A percentile compares a stretch with the other conserved stretches of the same genome.
Conservation (phyloP, 2,113 vertebrate genomes). For the Morone chrysops region DNA sequence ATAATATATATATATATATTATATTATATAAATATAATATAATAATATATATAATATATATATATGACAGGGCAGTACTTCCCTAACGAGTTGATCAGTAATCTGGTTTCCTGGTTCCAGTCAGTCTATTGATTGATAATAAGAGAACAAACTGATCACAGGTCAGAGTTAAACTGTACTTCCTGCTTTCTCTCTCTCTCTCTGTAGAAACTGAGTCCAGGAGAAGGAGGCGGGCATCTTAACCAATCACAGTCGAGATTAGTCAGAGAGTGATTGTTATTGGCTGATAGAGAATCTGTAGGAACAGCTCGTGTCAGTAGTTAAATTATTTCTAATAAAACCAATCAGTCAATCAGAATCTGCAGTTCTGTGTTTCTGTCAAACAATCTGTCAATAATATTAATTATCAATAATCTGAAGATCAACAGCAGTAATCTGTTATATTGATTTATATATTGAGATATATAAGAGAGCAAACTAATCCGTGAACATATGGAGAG, state of each 20-base stretch:
- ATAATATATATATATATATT: no score
- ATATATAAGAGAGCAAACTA: no score
- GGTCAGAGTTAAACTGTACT: not conserved
- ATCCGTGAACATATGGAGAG: not conserved
- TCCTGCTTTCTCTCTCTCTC: constrained; percentile 16
- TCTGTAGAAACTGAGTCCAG: constrained; percentile 63
- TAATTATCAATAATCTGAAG: not conserved
- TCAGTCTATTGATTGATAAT: no score
- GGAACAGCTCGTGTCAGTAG: not conserved
- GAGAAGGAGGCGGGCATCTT: constrained; percentile 49
- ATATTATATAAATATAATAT: no score
- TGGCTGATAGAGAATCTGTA: not conserved
- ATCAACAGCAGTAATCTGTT: not conserved
- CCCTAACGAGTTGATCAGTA: no score
- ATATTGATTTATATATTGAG: no score
- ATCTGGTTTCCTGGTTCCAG: no score
- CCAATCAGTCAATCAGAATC: not conserved
- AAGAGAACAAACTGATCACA: no score
- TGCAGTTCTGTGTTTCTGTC: not conserved
- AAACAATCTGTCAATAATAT: not conserved
- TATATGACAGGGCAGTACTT: no score
- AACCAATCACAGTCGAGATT: constrained; percentile 51
- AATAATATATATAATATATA: no score
- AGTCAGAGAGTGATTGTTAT: constrained; percentile 3
- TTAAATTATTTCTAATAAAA: constrained; percentile 26